These are phyloP conservation scores for Equus przewalskii DNA, from an alignment of 2,113 vertebrate genomes.

Conservation along the genomic window DNA sequence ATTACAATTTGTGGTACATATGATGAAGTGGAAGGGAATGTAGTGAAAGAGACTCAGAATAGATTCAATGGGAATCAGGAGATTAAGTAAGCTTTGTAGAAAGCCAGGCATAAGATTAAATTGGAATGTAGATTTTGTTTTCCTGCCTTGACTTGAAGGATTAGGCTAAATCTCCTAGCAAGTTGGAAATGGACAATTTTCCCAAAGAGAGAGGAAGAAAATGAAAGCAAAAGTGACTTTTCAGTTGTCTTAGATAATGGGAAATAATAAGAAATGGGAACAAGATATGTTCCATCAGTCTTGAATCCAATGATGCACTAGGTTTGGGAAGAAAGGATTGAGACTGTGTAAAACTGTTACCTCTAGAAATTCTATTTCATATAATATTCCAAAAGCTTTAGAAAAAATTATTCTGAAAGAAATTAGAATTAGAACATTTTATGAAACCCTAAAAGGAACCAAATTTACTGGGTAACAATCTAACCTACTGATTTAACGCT, in stretches of 20 bases:
- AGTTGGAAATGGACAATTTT: background rate
- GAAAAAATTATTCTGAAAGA: background rate
- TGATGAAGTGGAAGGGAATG: background rate
- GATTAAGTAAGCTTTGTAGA: background rate
- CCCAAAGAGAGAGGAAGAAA: background rate
- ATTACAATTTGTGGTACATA: background rate
- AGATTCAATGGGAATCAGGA: background rate
- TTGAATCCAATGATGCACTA: background rate
- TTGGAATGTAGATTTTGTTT: background rate
- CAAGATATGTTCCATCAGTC: background rate
- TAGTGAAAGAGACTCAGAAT: background rate
- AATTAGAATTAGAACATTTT: background rate
- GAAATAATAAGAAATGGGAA: background rate
- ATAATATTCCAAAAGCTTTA: background rate
- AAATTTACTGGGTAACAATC: background rate
- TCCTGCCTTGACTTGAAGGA: background rate
- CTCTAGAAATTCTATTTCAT: background rate
- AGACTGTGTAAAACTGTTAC: background rate
- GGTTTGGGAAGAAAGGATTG: background rate
- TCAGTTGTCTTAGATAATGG: background rate
- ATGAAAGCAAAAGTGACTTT: constrained; percentile 36
- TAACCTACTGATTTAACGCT: background rate
- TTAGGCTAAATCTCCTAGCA: background rate
- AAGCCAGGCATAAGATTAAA: background rate
- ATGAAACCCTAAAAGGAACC: background rate